Evolutionary conservation across 2,888 invertebrate genomes (phyloP).

Genomic region (Archaeoteleia sp.): DNA sequence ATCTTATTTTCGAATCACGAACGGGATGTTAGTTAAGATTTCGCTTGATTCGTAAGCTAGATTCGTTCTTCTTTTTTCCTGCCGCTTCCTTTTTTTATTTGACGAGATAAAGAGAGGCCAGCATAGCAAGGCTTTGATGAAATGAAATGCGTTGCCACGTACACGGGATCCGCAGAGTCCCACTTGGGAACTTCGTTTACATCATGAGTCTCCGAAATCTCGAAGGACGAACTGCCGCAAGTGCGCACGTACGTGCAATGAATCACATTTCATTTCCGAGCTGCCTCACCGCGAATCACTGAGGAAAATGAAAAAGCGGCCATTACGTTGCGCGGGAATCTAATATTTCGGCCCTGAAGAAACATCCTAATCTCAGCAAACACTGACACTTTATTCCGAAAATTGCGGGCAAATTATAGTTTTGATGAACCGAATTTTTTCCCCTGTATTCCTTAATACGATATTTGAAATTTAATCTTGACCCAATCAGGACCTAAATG

Average conservation of each 20-base stretch:
- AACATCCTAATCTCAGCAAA: slow-evolving; percentile 30
- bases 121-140: slow-evolving; percentile 30
- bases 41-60: slow-evolving; percentile 4
- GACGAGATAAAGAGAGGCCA: slow-evolving; percentile 8
- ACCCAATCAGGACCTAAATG: no score
- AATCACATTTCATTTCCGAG: slow-evolving; percentile 59
- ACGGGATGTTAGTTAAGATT: slow-evolving; percentile 20
- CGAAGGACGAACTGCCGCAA: slow-evolving; percentile 57
- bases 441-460: no score
- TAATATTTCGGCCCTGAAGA: slow-evolving; percentile 28
- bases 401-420: no score
- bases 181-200: slow-evolving; percentile 59
- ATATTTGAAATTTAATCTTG: no score
- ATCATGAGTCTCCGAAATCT: slow-evolving; percentile 61
- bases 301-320: slow-evolving; percentile 48
- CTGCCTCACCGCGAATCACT: slow-evolving; percentile 44
- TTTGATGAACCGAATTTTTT: no score
- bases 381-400: slow-evolving; percentile 35
- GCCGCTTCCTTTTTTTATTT: slow-evolving; percentile 19
- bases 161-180: slow-evolving; percentile 55
- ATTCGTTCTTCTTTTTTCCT: slow-evolving; percentile 5
- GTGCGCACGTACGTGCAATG: slow-evolving; percentile 58
- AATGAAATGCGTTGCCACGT: slow-evolving; percentile 67
- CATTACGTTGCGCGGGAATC: slow-evolving; percentile 27
- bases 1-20: slow-evolving; percentile 18